Evolutionary conservation across 2,113 vertebrate genomes (phyloP).

Genomic region (Bos taurus): ARS-UCD2.0 NC_037356.1:42249501-42250000

Average conservation of each 20-base stretch:
- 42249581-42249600: not conserved
- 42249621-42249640: not conserved
- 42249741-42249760: not conserved
- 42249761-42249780: not conserved
- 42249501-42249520: not conserved
- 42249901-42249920: conserved; percentile 36
- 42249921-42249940: not conserved
- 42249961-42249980: not conserved
- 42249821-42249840: not conserved
- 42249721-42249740: not conserved
- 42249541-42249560: not conserved
- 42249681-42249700: not conserved
- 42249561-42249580: not conserved
- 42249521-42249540: not conserved
- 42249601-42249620: not conserved
- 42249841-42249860: not conserved
- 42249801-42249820: not conserved
- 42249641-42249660: not conserved
- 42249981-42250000: not conserved
- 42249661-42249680: not conserved
- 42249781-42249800: not conserved
- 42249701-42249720: not conserved
- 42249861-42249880: not conserved
- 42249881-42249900: not conserved
- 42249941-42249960: not conserved